A percentile compares a stretch with the other conserved stretches of the same genome.
phyloP scores from a whole-genome alignment of 2,888 invertebrate genomes.

The Hemithea aestivaria region DNA sequence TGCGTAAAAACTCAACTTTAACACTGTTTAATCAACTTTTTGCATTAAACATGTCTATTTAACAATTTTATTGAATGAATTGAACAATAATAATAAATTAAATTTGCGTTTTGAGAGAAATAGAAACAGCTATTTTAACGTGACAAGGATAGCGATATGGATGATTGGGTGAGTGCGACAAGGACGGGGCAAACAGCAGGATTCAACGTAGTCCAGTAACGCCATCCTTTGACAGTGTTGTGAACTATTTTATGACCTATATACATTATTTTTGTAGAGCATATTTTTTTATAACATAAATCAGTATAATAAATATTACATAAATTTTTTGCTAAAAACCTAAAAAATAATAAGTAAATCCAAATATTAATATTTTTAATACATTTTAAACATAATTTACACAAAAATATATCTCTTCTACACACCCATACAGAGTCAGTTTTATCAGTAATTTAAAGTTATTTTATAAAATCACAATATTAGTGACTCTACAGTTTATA shows the following conservation, averaged over 20 bases:
- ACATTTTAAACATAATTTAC: too few relatives aligned
- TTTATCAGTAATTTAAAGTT: too few relatives aligned
- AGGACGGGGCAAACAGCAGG: constrained; percentile 11
- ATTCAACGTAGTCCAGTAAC: constrained; percentile 13
- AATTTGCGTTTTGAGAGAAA: background rate
- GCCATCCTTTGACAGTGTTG: constrained; percentile 35
- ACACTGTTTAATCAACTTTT: constrained; percentile 10
- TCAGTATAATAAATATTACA: too few relatives aligned
- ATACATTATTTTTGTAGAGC: too few relatives aligned
- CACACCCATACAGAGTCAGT: too few relatives aligned
- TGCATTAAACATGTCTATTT: constrained; percentile 3
- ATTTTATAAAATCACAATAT: too few relatives aligned
- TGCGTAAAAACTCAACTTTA: background rate
- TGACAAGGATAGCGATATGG: constrained; percentile 26
- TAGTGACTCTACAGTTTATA: too few relatives aligned
- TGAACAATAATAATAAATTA: background rate
- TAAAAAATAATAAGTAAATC: too few relatives aligned
- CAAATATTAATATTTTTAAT: too few relatives aligned
- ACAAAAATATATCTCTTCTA: too few relatives aligned
- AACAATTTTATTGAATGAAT: constrained; percentile 7
- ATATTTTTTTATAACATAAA: too few relatives aligned
- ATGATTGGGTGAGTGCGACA: constrained; percentile 6
- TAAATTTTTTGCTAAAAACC: too few relatives aligned
- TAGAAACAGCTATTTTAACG: constrained; percentile 6
- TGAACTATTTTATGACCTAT: constrained; percentile 8